These are phyloP conservation scores for Andricus quercusramuli DNA, from an alignment of 2,888 invertebrate species.

Conservation along the genomic window DNA sequence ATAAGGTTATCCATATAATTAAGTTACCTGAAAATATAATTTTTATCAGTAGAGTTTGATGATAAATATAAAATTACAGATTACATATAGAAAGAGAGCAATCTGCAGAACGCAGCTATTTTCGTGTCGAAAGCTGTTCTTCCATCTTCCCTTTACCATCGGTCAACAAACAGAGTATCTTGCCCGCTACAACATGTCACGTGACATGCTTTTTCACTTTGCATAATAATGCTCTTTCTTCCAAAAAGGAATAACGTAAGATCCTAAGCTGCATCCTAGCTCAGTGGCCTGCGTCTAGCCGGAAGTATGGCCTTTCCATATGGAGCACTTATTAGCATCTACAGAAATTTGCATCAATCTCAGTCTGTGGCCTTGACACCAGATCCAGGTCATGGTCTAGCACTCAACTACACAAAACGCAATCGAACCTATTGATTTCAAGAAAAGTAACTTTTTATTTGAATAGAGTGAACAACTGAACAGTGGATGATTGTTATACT, in stretches of 20 bases:
- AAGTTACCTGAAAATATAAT: neutral
- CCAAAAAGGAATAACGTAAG: slow-evolving; percentile 21
- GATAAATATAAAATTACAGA: neutral
- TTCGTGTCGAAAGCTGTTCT: slow-evolving; percentile 40
- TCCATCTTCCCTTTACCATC: slow-evolving; percentile 39
- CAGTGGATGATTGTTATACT: neutral
- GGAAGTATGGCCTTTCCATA: neutral
- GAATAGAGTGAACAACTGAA: neutral
- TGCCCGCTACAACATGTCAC: slow-evolving; percentile 18
- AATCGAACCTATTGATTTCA: no score
- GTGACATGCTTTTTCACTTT: slow-evolving; percentile 32
- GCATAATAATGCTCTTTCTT: slow-evolving; percentile 29
- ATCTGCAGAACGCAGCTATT: slow-evolving; percentile 47
- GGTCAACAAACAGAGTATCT: slow-evolving; percentile 11
- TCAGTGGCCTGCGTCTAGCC: neutral
- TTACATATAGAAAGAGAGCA: slow-evolving; percentile 22
- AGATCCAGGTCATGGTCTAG: neutral
- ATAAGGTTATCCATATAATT: neutral
- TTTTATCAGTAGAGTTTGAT: neutral
- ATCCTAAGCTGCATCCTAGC: slow-evolving; percentile 13
- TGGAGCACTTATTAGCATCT: neutral
- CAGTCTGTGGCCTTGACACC: neutral
- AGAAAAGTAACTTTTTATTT: neutral
- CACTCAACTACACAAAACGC: no score
- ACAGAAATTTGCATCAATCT: neutral